Percentiles rank a stretch among this genome's conserved stretches.
Evolutionary conservation across 1,140 invertebrate species (phyloP).

Genomic region (Pogonomyrmex californicus): DNA sequence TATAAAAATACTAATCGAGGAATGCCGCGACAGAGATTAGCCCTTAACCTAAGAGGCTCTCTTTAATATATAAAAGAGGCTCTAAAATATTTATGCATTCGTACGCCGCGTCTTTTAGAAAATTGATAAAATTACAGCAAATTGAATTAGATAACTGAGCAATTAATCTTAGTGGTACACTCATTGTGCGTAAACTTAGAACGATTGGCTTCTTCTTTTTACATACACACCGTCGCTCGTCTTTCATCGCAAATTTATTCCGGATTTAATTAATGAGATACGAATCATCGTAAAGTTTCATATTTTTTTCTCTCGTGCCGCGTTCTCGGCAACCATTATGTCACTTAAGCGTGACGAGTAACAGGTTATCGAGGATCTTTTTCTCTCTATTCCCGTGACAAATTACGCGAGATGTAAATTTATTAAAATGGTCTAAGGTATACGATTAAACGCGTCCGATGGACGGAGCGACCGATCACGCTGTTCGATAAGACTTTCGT

Average conservation of each 20-base stretch:
- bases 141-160: not conserved
- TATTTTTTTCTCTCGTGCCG: not conserved
- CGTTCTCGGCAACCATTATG: constrained; percentile 46
- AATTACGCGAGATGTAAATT: constrained; percentile 70
- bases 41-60: not conserved
- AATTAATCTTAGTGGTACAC: not conserved
- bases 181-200: not conserved
- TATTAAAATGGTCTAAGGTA: constrained; percentile 27
- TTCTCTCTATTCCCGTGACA: constrained; percentile 57
- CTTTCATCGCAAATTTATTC: constrained; percentile 16
- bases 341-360: constrained; percentile 23
- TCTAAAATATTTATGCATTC: not conserved
- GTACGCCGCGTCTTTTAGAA: not conserved
- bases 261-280: constrained; percentile 9
- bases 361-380: constrained; percentile 1
- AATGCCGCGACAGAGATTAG: constrained; percentile 6
- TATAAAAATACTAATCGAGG: not conserved
- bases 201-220: not conserved
- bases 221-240: not conserved
- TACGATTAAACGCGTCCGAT: constrained; percentile 27
- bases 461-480: constrained; percentile 16
- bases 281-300: not conserved
- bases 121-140: not conserved
- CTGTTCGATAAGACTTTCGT: constrained; percentile 56
- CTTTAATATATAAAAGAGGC: not conserved